phyloP scores from a whole-genome alignment of 2,797 vertebrate species.

The Heliangelus exortis region DNA sequence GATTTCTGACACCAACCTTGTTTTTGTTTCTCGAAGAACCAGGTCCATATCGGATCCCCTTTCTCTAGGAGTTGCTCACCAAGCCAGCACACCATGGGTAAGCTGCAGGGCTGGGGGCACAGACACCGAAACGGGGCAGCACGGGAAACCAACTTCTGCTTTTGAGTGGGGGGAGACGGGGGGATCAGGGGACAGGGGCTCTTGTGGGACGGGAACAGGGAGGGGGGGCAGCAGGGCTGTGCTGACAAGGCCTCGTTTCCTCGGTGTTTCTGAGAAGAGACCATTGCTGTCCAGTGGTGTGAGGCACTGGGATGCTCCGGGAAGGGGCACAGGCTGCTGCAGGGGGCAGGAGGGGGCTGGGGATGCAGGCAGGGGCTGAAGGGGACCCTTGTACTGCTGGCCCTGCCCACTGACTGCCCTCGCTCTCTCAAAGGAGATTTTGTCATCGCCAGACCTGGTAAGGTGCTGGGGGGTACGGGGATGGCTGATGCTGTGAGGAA shows the following conservation, averaged over 20 bases:
- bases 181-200: background rate
- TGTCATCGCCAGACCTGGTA: background rate
- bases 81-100: background rate
- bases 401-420: rapidly evolving
- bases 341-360: too few species aligned
- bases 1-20: background rate
- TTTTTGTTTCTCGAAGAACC: background rate
- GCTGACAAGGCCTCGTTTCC: background rate
- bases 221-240: background rate
- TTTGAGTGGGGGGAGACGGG: rapidly evolving
- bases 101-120: background rate
- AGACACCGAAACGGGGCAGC: too few species aligned
- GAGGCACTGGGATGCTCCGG: background rate
- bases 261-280: rapidly evolving
- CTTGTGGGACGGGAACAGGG: background rate
- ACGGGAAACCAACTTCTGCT: background rate
- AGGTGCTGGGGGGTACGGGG: background rate
- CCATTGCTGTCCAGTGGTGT: background rate
- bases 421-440: rapidly evolving
- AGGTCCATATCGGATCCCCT: rapidly evolving
- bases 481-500: rapidly evolving
- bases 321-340: background rate
- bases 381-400: background rate
- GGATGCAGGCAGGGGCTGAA: background rate
- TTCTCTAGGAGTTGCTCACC: background rate